Percentiles rank a stretch among this genome's conserved stretches.
Conservation (phyloP, 2,888 invertebrate species). For the Octonoba sinensis region DNA sequence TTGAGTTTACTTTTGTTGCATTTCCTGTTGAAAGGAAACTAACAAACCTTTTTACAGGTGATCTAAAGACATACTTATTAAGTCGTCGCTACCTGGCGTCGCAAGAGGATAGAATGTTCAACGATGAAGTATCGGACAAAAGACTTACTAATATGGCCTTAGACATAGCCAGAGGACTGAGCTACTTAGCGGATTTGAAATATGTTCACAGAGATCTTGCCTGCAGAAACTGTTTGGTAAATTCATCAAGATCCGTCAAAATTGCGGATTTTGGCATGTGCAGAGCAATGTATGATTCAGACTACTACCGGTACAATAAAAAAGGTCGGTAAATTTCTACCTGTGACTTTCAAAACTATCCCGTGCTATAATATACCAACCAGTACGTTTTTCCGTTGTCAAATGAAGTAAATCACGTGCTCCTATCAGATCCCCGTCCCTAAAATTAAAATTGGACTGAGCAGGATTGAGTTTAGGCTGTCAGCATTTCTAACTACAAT, state of each 20-base stretch:
- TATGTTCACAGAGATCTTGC: slow-evolving; percentile 90
- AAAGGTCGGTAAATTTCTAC: slow-evolving; percentile 71
- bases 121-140: slow-evolving; percentile 83
- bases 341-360: too few relatives aligned
- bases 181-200: slow-evolving; percentile 83
- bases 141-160: slow-evolving; percentile 88
- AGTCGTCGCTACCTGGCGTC: slow-evolving; percentile 86
- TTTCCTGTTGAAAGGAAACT: too few relatives aligned
- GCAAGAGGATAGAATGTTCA: slow-evolving; percentile 76
- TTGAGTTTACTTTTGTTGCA: too few relatives aligned
- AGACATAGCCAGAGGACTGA: slow-evolving; percentile 86
- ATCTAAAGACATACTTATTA: slow-evolving; percentile 88
- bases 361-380: too few relatives aligned
- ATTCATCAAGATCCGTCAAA: slow-evolving; percentile 74
- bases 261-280: slow-evolving; percentile 71
- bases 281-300: slow-evolving; percentile 67
- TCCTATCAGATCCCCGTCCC: too few relatives aligned
- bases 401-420: too few relatives aligned
- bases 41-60: slow-evolving; percentile 74
- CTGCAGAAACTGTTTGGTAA: slow-evolving; percentile 86
- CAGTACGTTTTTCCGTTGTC: too few relatives aligned
- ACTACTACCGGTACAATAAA: slow-evolving; percentile 78
- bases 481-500: too few relatives aligned
- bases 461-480: too few relatives aligned
- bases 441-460: too few relatives aligned